Conservation (phyloP, 1,140 invertebrate species). For the Panagrolaimus sp. region DNA sequence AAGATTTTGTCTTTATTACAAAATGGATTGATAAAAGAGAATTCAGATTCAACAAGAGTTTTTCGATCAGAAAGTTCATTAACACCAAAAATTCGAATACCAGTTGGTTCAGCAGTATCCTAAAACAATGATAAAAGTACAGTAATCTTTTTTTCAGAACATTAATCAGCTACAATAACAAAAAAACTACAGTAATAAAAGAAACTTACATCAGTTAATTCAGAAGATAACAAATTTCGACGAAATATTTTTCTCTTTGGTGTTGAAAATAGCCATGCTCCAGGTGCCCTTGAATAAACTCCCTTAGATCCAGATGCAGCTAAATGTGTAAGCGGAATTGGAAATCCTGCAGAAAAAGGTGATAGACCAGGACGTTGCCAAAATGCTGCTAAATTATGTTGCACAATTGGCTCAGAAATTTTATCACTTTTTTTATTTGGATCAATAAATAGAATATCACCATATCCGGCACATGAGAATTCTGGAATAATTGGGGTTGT, state of each 20-base stretch:
- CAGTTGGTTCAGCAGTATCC: too few relatives aligned
- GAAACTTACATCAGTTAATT: slow-evolving; percentile 1
- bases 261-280: not conserved
- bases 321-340: not conserved
- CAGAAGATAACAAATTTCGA: not conserved
- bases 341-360: not conserved
- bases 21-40: not conserved
- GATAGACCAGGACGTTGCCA: not conserved
- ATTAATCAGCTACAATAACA: not conserved
- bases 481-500: not conserved
- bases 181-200: not conserved
- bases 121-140: too few relatives aligned
- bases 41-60: not conserved
- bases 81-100: not conserved
- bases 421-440: not conserved
- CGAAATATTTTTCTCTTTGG: not conserved
- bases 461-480: not conserved
- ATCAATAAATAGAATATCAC: not conserved
- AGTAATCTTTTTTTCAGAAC: too few relatives aligned
- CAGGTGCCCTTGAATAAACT: not conserved
- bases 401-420: not conserved
- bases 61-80: not conserved
- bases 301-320: not conserved
- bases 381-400: slow-evolving; percentile 10
- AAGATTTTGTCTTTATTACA: not conserved